Conservation (phyloP, 2,113 vertebrate genomes). For the Macrotus californicus region DNA sequence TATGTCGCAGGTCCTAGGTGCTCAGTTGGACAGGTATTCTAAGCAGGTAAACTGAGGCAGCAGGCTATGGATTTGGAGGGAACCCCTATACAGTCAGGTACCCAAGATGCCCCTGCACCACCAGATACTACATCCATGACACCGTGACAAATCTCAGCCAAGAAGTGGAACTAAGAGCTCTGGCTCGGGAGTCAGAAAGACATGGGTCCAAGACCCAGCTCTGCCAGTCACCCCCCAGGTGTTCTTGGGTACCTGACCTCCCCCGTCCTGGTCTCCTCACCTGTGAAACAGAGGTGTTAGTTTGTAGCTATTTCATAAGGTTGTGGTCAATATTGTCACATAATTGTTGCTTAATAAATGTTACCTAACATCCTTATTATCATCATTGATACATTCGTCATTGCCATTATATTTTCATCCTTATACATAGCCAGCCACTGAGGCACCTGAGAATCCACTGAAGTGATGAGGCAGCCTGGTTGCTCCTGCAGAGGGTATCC, state of each 20-base stretch:
- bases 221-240: no score
- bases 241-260: background rate
- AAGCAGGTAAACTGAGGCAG: background rate
- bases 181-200: background rate
- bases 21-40: background rate
- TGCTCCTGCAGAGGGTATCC: background rate
- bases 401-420: background rate
- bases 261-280: background rate
- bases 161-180: background rate
- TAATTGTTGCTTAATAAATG: background rate
- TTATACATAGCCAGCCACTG: fast-evolving
- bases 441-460: background rate
- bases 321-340: background rate
- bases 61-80: background rate
- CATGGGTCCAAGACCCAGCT: background rate
- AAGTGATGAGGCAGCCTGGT: background rate
- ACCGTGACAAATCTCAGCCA: background rate
- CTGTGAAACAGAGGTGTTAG: fast-evolving
- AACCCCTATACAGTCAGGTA: background rate
- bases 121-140: background rate
- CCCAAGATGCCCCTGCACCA: no score
- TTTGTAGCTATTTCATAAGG: background rate
- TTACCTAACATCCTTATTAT: background rate
- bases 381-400: background rate
- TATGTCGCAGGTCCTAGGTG: background rate